phyloP scores from a whole-genome alignment of 2,113 vertebrate genomes.

The Pyxicephalus adspersus region DNA sequence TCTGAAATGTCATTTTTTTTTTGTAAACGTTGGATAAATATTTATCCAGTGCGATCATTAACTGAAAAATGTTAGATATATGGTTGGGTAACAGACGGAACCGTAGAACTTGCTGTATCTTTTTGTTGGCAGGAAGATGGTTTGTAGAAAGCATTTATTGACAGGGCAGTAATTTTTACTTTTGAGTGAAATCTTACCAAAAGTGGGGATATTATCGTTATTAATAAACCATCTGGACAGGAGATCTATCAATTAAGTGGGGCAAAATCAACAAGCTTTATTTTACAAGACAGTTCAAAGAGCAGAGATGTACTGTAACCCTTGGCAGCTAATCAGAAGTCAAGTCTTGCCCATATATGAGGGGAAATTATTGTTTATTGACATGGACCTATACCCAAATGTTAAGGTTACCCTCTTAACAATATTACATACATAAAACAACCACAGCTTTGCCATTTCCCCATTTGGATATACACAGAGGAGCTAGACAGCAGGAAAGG shows the following conservation, averaged over 20 bases:
- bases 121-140: conserved; percentile 39
- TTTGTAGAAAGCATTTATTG: conserved; percentile 51
- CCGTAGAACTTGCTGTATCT: conserved; percentile 46
- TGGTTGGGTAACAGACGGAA: conserved; percentile 27
- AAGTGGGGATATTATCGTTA: conserved; percentile 44
- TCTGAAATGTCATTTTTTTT: conserved; percentile 26
- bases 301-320: too few species aligned
- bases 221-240: conserved; percentile 29
- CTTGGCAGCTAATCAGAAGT: too few species aligned
- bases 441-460: too few species aligned
- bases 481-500: too few species aligned
- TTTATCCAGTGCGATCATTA: conserved; percentile 40
- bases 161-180: conserved; percentile 47
- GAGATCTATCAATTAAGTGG: neutral
- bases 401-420: too few species aligned
- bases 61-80: conserved; percentile 34
- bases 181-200: conserved; percentile 47
- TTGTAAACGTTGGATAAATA: conserved; percentile 34
- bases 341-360: too few species aligned
- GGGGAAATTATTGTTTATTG: too few species aligned
- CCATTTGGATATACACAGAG: too few species aligned
- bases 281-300: too few species aligned
- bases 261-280: too few species aligned
- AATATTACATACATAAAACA: too few species aligned
- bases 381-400: too few species aligned